A percentile compares a stretch with the other conserved stretches of the same genome.
phyloP scores from a whole-genome alignment of 1,140 invertebrate genomes.

The Phthorimaea operculella region DNA sequence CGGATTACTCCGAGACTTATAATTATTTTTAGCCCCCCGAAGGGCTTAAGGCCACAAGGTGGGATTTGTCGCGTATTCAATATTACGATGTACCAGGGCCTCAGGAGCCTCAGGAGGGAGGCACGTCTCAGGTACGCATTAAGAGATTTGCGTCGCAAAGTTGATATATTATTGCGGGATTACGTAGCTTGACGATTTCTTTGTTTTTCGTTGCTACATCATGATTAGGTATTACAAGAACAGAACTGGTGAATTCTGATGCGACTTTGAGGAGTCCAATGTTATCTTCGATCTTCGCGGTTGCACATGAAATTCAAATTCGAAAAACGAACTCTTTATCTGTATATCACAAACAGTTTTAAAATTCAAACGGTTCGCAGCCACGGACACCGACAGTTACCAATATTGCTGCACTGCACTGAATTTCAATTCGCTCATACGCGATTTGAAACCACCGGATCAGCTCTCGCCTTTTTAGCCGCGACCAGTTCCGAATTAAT shows the following conservation, averaged over 20 bases:
- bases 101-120: background rate
- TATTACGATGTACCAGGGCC: constrained; percentile 43
- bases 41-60: constrained; percentile 52
- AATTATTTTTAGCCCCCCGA: constrained; percentile 60
- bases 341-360: constrained; percentile 32
- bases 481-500: constrained; percentile 33
- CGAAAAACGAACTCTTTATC: constrained; percentile 21
- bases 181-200: constrained; percentile 1
- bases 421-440: constrained; percentile 43
- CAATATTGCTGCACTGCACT: constrained; percentile 42
- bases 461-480: constrained; percentile 35
- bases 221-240: too few relatives aligned
- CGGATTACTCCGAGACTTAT: constrained; percentile 45
- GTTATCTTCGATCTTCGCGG: too few relatives aligned
- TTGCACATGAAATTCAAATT: constrained; percentile 27
- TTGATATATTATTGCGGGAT: constrained; percentile 1
- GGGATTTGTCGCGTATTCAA: constrained; percentile 55
- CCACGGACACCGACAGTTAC: constrained; percentile 44
- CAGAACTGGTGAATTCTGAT: too few relatives aligned
- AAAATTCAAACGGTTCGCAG: constrained; percentile 47
- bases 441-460: constrained; percentile 10
- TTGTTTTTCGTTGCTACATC: background rate
- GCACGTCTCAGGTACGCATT: constrained; percentile 15
- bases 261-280: too few relatives aligned
- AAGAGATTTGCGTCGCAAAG: constrained; percentile 26